Percentiles rank a stretch among this genome's conserved stretches.
Conservation (phyloP, 2,888 invertebrate species). For the Maniola hyperantus region DNA sequence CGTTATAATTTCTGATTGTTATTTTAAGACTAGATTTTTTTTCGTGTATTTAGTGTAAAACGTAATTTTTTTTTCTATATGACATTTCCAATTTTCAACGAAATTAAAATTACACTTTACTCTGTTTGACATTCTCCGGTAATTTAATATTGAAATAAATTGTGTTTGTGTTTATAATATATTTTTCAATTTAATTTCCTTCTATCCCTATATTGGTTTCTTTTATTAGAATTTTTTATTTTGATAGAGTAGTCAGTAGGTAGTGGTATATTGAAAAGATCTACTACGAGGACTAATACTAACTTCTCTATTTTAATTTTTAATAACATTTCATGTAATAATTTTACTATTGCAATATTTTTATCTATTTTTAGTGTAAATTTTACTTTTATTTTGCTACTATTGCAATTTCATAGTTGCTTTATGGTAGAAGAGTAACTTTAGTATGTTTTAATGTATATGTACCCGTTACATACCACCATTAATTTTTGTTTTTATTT, state of each 20-base stretch:
- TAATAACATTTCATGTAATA: no score
- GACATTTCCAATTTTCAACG: no score
- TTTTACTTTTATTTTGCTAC: background rate
- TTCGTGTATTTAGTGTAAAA: no score
- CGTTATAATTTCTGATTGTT: background rate
- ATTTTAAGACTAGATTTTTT: background rate
- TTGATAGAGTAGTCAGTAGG: no score
- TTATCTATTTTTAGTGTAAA: background rate
- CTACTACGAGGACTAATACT: no score
- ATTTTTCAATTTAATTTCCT: conserved; percentile 7
- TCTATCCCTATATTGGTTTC: conserved; percentile 2
- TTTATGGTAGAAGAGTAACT: background rate
- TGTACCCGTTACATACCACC: no score
- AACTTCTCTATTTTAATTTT: background rate
- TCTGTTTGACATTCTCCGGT: background rate
- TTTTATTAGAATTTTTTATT: background rate
- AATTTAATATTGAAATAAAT: conserved; percentile 1
- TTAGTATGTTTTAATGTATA: no score
- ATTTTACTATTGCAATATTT: no score
- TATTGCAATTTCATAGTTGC: background rate
- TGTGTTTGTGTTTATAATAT: conserved; percentile 23
- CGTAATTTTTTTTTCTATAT: no score
- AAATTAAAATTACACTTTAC: no score
- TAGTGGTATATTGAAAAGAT: no score
- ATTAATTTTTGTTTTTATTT: no score